Evolutionary conservation across 2,113 vertebrate species (phyloP), one percentile per base, ranked within the genome.

Genomic region (Petrocephalus microphthalmus): DNA sequence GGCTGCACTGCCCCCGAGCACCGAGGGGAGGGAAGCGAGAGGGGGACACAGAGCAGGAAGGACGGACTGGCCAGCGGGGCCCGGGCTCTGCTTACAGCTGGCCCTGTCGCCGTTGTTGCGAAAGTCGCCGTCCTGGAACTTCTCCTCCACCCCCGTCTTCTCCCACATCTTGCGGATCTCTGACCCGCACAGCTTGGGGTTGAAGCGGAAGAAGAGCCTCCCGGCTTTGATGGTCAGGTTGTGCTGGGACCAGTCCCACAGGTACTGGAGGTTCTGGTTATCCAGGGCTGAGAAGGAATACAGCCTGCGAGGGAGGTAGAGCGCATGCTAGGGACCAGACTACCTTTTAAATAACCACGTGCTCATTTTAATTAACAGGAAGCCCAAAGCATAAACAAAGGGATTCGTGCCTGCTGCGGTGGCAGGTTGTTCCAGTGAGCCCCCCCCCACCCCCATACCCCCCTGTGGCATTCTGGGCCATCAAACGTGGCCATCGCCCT

Each of bases 221-320:
- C 98, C 98, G 0, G 94, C 90, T 53, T 93, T 96, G 94, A 99
- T 97, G 52, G 98, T 99, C 92, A 99, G 93, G 93, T 99, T 99
- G 92, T 98, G 98, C 90, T 97, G 97, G 89, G 96, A 97, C 98
- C 98, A 99, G 94, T 99, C 97, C 98, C 98, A 99, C 1, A 99
- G 96, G 87, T 98, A 97, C 95, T 99, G 97, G 54, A 99, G 94
- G 92, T 99, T 97, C 93, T 98, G 97, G 96, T 99, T 99, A 93
- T 99, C 97, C 13, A 98, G 94, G 10, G 97, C 98, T 0, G 96
- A 96, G 94, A 99, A 99, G 81, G 98, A 97, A 2, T 99, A 98
- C 93, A 95, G 95, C 92, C 98, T 99, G 88, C 49, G 10, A 11
- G 20, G 54, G 25, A 87, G 22, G 15, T n/a, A 87, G 22, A 81